These are phyloP conservation scores for Saimiri boliviensis DNA, from an alignment of 2,113 vertebrate genomes.

Conservation along the genomic window DNA sequence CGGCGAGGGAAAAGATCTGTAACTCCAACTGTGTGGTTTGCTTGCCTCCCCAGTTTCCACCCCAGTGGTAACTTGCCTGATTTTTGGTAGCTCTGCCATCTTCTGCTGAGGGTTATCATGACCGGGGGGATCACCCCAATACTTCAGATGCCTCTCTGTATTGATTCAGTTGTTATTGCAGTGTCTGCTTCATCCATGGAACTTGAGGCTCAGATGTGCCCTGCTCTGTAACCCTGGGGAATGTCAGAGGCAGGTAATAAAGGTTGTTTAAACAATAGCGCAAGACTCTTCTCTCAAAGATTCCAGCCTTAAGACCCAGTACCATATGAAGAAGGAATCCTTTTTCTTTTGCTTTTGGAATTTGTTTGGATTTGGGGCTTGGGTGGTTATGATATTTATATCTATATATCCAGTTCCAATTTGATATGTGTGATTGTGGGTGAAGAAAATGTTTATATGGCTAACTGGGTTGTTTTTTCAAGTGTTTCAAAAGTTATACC, in stretches of 20 bases:
- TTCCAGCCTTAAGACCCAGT: neutral
- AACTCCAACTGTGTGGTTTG: conserved; percentile 22
- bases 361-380: conserved; percentile 26
- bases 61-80: conserved; percentile 45
- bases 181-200: neutral
- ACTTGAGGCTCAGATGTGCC: neutral
- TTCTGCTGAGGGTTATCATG: neutral
- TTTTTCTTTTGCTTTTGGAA: conserved; percentile 12
- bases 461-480: neutral
- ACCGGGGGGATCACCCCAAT: neutral
- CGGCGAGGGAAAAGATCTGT: neutral
- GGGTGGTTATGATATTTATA: neutral
- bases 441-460: neutral
- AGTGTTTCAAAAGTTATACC: conserved; percentile 12
- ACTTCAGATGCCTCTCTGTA: neutral
- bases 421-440: neutral
- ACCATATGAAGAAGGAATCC: neutral
- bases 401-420: neutral
- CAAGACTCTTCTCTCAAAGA: conserved; percentile 57
- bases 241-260: conserved; percentile 70
- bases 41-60: conserved; percentile 42
- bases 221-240: conserved; percentile 57
- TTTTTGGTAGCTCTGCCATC: conserved; percentile 28
- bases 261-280: conserved; percentile 55
- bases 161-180: conserved; percentile 21